A percentile compares a stretch with the other conserved stretches of the same genome.
Evolutionary conservation across 1,140 invertebrate genomes (phyloP).

Genomic region (Zaprionus inermis): DNA sequence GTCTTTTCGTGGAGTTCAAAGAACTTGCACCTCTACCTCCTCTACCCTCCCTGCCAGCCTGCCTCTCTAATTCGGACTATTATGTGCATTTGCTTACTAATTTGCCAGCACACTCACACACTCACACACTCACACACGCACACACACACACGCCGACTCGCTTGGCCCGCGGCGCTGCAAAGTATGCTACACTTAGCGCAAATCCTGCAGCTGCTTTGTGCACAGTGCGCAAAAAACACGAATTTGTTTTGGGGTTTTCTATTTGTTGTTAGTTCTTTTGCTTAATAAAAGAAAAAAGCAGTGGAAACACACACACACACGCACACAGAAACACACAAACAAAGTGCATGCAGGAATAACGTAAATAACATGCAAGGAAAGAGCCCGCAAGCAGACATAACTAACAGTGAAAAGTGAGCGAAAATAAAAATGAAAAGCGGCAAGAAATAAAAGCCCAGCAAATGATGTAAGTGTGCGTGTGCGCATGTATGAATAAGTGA

Average conservation of each 20-base stretch:
- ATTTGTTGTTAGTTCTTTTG: slow-evolving; percentile 23
- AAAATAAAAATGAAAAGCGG: slow-evolving; percentile 60
- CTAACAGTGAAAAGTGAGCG: slow-evolving; percentile 76
- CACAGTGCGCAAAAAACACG: slow-evolving; percentile 52
- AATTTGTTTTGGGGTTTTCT: slow-evolving; percentile 50
- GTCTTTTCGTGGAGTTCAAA: slow-evolving; percentile 32
- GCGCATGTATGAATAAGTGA: slow-evolving; percentile 31
- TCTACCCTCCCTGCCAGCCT: no score
- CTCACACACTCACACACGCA: not conserved
- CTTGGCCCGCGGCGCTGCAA: slow-evolving; percentile 28
- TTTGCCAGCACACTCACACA: slow-evolving; percentile 31
- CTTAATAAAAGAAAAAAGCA: slow-evolving; percentile 34
- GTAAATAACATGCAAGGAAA: slow-evolving; percentile 74
- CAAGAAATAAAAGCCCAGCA: slow-evolving; percentile 36
- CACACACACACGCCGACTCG: slow-evolving; percentile 12
- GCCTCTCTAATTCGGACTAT: slow-evolving; percentile 39
- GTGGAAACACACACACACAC: not conserved
- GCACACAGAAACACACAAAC: no score
- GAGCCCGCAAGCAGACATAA: slow-evolving; percentile 75
- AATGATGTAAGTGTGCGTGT: slow-evolving; percentile 49
- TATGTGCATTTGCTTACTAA: slow-evolving; percentile 57
- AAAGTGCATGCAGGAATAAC: slow-evolving; percentile 65
- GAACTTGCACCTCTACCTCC: no score
- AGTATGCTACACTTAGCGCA: slow-evolving; percentile 59
- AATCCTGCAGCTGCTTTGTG: slow-evolving; percentile 54